Base-by-base conservation (phyloP, 2,797 vertebrate species). In the Protosalanx chinensis region DNA sequence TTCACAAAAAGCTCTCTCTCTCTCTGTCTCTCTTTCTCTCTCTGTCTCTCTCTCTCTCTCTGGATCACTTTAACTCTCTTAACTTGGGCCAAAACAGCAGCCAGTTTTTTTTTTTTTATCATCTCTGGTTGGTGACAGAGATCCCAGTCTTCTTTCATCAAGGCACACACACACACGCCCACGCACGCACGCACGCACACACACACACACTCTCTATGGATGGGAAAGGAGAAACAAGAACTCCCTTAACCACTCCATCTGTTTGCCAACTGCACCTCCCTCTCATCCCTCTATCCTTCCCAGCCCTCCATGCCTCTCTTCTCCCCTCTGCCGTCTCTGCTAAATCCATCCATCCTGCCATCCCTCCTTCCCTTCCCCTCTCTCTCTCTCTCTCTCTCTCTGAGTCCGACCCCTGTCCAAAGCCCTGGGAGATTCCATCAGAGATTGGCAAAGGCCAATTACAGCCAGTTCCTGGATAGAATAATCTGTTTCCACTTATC, bases 401-500 rank as follows among this genome's bases (percentile, higher is more conserved):
- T 23, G 5, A 23, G 56, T 23, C 67, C 20, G 18, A 53, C 18
- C 72, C n/a, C 33, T 8, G 27, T 56, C 72, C 72, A 72, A 62
- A 62, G 61, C 33, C 73, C 80, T 76, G 71, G 46, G 68, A 77
- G 75, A 85, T 86, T 85, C 87, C 82, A 82, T 76, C 74, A 85
- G 71, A 81, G 70, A 78, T 67, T 77, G 81, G 82, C 78, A 72
- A 79, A 27, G 72, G 78, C 72, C 78, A 79, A 84, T 88, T 85
- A 84, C 71, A 82, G 79, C 72, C 73, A 77, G 76, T 79, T 81
- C 76, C 77, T 78, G 70, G 76, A 82, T 80, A 68, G 75, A 78
- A 67, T 85, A 87, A 89, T 87, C 77, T 86, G 86, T 85, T 90
- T 82, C 81, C 78, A 86, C 75, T 88, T 85, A 82, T 76, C 80